Conservation (phyloP, 2,113 vertebrate genomes). For the Picathartes gymnocephalus region DNA sequence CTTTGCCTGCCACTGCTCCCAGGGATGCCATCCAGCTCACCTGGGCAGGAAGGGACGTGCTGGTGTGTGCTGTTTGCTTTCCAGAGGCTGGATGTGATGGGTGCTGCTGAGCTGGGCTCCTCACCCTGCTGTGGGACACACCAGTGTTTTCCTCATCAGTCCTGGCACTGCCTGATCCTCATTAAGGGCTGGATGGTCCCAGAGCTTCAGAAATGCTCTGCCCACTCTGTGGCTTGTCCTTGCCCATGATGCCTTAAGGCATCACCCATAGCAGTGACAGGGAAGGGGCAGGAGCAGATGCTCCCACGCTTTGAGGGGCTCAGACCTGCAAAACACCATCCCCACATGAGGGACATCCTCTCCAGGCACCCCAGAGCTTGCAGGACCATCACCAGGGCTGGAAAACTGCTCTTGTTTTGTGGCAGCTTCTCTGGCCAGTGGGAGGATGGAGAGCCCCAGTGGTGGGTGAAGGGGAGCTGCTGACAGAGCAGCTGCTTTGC, state of each 20-base stretch:
- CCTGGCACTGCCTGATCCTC: not conserved
- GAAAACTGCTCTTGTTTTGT: not conserved
- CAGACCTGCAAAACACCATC: not conserved
- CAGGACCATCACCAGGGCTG: not conserved
- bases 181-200: rapidly evolving
- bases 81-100: not conserved
- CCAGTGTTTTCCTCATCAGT: not conserved
- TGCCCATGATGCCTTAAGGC: too few species aligned
- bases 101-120: not conserved
- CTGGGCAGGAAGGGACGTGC: not conserved
- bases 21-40: not conserved
- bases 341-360: not conserved
- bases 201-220: not conserved
- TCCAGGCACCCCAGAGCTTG: not conserved
- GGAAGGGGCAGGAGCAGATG: not conserved
- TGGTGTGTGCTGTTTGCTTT: not conserved
- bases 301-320: rapidly evolving
- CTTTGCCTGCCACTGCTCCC: not conserved
- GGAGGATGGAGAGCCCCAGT: not conserved
- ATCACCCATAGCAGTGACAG: rapidly evolving
- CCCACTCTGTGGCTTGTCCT: rapidly evolving
- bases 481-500: not conserved
- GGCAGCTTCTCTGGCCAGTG: not conserved
- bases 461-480: not conserved
- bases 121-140: rapidly evolving